Evolutionary conservation across 2,797 vertebrate genomes (phyloP).

Genomic region (Chloroceryle inda): DNA sequence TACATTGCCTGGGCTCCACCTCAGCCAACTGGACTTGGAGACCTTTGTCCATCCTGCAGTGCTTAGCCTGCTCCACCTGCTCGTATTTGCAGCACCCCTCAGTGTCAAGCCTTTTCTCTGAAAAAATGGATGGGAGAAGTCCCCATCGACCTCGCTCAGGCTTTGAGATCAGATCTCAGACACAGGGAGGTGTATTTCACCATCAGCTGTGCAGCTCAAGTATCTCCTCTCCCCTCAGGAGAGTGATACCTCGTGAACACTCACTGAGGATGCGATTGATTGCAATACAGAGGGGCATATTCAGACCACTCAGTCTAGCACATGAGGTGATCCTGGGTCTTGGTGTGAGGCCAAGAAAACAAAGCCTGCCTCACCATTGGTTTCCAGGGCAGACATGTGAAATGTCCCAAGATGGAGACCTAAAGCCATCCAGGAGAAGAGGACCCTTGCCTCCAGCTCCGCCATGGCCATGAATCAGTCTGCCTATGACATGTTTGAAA

Average conservation of each 20-base stretch:
- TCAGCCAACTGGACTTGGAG: background rate
- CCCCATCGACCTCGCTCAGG: background rate
- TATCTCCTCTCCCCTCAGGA: fast-evolving
- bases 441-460: background rate
- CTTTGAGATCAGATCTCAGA: background rate
- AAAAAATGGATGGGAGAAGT: background rate
- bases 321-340: background rate
- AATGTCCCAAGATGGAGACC: background rate
- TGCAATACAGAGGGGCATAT: background rate
- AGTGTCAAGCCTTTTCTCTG: background rate
- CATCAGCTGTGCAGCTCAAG: background rate
- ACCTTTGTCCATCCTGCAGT: background rate
- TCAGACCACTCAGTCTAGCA: background rate
- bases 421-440: background rate
- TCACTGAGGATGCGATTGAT: fast-evolving
- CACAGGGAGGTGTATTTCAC: background rate
- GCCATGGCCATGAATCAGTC: background rate
- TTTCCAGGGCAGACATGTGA: background rate
- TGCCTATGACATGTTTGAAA: background rate
- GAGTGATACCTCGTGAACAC: fast-evolving
- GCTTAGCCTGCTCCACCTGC: background rate
- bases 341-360: background rate
- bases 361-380: background rate
- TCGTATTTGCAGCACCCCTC: background rate
- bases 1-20: background rate